These are phyloP conservation scores for Bucco capensis DNA, from an alignment of 2,113 vertebrate species.

Conservation along the genomic window DNA sequence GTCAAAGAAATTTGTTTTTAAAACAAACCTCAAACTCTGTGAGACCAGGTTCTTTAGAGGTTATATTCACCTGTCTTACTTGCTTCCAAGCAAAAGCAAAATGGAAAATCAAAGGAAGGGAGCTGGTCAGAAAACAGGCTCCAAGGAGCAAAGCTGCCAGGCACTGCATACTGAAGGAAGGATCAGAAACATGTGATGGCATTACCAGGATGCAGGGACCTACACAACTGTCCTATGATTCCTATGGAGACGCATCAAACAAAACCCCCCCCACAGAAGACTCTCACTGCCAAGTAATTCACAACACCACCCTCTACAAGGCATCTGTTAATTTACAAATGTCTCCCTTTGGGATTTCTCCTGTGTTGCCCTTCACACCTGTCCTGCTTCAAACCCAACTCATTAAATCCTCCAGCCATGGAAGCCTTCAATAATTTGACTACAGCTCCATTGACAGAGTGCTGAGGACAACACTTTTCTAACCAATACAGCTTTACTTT, in stretches of 20 bases:
- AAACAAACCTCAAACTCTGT: background rate
- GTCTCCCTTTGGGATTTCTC: background rate
- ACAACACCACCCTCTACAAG: background rate
- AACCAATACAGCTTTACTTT: background rate
- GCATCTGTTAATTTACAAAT: background rate
- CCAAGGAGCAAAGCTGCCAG: background rate
- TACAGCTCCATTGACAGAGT: background rate
- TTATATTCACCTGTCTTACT: background rate
- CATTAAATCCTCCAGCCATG: background rate
- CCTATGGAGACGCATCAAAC: background rate
- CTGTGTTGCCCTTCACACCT: background rate
- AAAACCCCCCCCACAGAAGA: background rate
- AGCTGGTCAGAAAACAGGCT: background rate
- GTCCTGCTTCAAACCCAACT: background rate
- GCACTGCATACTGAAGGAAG: accelerated
- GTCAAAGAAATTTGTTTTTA: background rate
- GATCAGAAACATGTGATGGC: accelerated
- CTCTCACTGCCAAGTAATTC: background rate
- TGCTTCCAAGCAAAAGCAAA: background rate
- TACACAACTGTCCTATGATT: too few species aligned
- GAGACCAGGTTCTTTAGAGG: background rate
- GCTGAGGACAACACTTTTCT: background rate
- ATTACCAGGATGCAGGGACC: background rate
- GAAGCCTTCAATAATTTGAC: background rate
- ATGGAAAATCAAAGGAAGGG: background rate